A percentile compares a stretch with the other conserved stretches of the same genome.
Conservation (phyloP, 2,797 vertebrate genomes). For the Danionella dracula region DNA sequence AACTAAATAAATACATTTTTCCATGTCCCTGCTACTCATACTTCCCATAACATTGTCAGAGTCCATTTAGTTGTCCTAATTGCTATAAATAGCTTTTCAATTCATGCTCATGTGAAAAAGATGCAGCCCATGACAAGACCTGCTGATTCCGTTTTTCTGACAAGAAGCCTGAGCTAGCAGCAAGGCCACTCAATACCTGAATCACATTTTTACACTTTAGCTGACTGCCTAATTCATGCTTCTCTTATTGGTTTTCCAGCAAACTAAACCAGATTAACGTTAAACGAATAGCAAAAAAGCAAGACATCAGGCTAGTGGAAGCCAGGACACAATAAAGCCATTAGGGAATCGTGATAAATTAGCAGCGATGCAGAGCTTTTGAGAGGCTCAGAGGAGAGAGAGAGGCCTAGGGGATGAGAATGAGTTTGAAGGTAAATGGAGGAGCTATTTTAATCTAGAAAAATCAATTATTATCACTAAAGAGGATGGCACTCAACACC, state of each 20-base stretch:
- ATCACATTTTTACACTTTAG: slow-evolving; percentile 21
- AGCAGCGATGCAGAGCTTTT: slow-evolving; percentile 52
- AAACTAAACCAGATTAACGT: slow-evolving; percentile 54
- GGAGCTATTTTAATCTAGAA: slow-evolving; percentile 16
- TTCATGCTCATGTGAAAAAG: slow-evolving; percentile 19
- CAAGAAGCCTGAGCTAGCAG: slow-evolving; percentile 1
- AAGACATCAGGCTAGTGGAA: slow-evolving; percentile 49
- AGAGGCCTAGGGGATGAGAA: slow-evolving; percentile 24
- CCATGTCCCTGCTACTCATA: neutral
- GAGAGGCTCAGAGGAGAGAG: neutral
- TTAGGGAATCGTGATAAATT: slow-evolving; percentile 70
- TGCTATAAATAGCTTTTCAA: slow-evolving; percentile 17
- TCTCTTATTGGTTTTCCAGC: slow-evolving; percentile 45
- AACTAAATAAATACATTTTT: too few species aligned
- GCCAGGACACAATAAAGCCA: slow-evolving; percentile 54
- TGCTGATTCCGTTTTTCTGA: slow-evolving; percentile 9
- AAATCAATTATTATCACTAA: neutral
- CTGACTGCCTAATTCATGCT: slow-evolving; percentile 26
- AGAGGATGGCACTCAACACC: neutral
- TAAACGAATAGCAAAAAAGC: slow-evolving; percentile 40
- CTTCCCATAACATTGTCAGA: slow-evolving; percentile 2
- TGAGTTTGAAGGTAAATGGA: slow-evolving; percentile 15
- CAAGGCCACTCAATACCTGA: slow-evolving; percentile 20
- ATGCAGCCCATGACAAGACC: neutral
- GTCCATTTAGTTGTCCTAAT: slow-evolving; percentile 12